Percentiles rank a stretch among this genome's conserved stretches.
Evolutionary conservation across 2,797 vertebrate species (phyloP).

Genomic region (Sciaenops ocellatus): DNA sequence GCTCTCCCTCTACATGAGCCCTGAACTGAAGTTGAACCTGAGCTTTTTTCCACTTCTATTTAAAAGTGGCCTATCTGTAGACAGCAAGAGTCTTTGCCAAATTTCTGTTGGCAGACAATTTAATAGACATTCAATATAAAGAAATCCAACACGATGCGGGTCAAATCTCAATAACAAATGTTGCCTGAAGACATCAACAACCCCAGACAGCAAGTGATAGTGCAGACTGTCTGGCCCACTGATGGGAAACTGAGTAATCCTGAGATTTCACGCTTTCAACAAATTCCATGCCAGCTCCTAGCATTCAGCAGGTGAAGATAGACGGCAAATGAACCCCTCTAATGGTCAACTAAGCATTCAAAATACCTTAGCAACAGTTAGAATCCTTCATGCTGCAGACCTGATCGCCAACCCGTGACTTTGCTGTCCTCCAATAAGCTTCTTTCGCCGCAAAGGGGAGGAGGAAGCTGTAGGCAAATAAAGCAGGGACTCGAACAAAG

Average conservation of each 20-base stretch:
- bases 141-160: slow-evolving; percentile 57
- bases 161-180: slow-evolving; percentile 65
- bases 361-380: slow-evolving; percentile 79
- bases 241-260: slow-evolving; percentile 64
- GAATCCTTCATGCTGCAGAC: slow-evolving; percentile 60
- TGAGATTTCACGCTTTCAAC: slow-evolving; percentile 61
- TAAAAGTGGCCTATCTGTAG: slow-evolving; percentile 51
- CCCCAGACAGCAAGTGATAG: slow-evolving; percentile 52
- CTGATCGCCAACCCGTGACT: slow-evolving; percentile 62
- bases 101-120: slow-evolving; percentile 62
- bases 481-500: slow-evolving; percentile 76
- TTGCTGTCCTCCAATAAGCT: slow-evolving; percentile 75
- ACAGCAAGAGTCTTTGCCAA: slow-evolving; percentile 66
- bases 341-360: slow-evolving; percentile 64
- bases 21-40: slow-evolving; percentile 82
- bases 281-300: slow-evolving; percentile 53
- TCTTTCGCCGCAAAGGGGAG: slow-evolving; percentile 62
- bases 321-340: slow-evolving; percentile 47
- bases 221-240: slow-evolving; percentile 60
- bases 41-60: slow-evolving; percentile 36
- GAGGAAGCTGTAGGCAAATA: slow-evolving; percentile 59
- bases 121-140: slow-evolving; percentile 55
- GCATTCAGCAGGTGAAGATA: slow-evolving; percentile 58
- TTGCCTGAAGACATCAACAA: slow-evolving; percentile 62
- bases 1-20: slow-evolving; percentile 57